Evolutionary conservation across 2,888 invertebrate genomes (phyloP).

Genomic region (Odontothrips loti): DNA sequence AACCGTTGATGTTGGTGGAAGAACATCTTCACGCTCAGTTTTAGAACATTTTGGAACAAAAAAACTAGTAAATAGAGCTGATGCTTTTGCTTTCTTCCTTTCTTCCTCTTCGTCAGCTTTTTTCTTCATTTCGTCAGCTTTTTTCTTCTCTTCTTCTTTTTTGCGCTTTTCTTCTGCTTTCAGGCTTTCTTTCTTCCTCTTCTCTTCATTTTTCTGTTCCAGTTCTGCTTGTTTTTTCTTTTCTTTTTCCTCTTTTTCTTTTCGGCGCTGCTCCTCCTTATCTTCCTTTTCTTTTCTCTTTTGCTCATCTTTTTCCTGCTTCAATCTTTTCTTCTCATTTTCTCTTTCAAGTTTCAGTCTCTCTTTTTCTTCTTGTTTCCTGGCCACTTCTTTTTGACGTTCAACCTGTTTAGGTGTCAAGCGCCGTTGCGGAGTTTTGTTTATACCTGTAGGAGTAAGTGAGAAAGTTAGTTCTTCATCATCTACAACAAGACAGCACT

Average conservation of each 20-base stretch:
- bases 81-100: conserved; percentile 71
- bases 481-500: background rate
- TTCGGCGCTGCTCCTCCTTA: conserved; percentile 50
- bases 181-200: conserved; percentile 50
- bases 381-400: conserved; percentile 56
- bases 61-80: conserved; percentile 75
- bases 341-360: conserved; percentile 48
- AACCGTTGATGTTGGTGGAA: conserved; percentile 32
- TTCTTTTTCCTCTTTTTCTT: conserved; percentile 48
- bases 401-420: conserved; percentile 51
- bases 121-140: conserved; percentile 56
- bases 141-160: conserved; percentile 50
- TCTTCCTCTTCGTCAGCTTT: conserved; percentile 66
- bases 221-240: conserved; percentile 36
- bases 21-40: conserved; percentile 36
- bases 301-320: conserved; percentile 46
- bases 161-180: conserved; percentile 54
- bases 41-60: conserved; percentile 59
- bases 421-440: conserved; percentile 38
- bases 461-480: background rate
- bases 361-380: conserved; percentile 55
- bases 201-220: conserved; percentile 45
- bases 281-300: conserved; percentile 47
- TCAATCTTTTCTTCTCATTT: conserved; percentile 51
- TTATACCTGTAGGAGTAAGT: conserved; percentile 27